Base-by-base conservation (phyloP, 2,888 invertebrate species). In the Mamestra brassicae region DNA sequence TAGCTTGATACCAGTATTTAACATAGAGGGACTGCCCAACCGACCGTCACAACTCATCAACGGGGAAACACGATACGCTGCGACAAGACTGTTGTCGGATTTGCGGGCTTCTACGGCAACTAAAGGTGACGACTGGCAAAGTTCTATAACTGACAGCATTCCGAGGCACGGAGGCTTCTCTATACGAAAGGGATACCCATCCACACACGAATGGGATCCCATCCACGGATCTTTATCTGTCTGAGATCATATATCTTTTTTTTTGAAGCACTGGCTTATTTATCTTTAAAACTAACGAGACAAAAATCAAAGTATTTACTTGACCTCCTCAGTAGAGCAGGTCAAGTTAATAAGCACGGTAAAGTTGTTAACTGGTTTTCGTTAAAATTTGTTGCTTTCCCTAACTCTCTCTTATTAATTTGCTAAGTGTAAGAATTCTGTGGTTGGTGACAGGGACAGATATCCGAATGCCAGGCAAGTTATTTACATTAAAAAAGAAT, bases 331-430 rank as follows among this genome's bases (percentile, higher is more conserved):
- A 71, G 72, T 78, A 55, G 67, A 83, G 42, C 76, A 78, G 85
- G 85, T 85, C 79, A 83, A 81, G 75, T 67, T 61, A 71, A 66
- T 66, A 54, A 71, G 72, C 45, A 75, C 65, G 68, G 60, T 71
- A 15, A 65, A 54, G 5, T 66, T 71, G 58, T 71, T 63, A 84
- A 86, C 85, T 76, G 70, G 82, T 88, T 84, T 83, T 67, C 57
- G 60, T 74, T 66, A 58, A 83, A 68, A 71, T 76, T 73, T 62
- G 64, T 71, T 72, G 77, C 81, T 85, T 86, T 87, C 76, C 67
- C 70, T 70, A 76, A 65, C 83, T 81, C 71, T 83, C 77, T 64
- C 74, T 81, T 79, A 71, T 68, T 78, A 70, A 76, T 71, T 77
- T 63, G 65, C 34, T 64, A 26, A 26, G 26, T 60, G 45, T 82